phyloP scores from a whole-genome alignment of 1,140 invertebrate species.

The Batillaria attramentaria region DNA sequence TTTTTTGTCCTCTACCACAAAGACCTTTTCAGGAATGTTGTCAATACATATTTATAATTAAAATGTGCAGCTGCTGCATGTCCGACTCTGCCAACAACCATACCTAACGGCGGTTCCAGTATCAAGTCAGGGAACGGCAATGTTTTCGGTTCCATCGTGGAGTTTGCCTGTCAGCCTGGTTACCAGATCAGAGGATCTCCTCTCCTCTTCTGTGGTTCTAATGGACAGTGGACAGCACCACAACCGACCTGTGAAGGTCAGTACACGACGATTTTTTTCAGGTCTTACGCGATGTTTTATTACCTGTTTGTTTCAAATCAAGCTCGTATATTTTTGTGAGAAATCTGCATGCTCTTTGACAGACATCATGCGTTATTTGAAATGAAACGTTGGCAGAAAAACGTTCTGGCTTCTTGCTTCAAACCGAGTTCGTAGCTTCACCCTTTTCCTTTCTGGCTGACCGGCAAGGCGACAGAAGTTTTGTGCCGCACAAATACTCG shows the following conservation, averaged over 20 bases:
- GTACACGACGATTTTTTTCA: too few relatives aligned
- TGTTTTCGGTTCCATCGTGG: conserved; percentile 45
- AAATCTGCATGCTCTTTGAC: too few relatives aligned
- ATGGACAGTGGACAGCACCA: conserved; percentile 32
- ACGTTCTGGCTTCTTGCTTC: too few relatives aligned
- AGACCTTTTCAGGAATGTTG: not conserved
- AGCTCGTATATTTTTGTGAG: too few relatives aligned
- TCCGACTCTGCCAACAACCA: not conserved
- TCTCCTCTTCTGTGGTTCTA: conserved; percentile 50
- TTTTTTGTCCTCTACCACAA: not conserved
- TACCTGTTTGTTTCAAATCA: too few relatives aligned
- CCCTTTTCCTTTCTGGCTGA: too few relatives aligned
- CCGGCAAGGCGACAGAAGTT: too few relatives aligned
- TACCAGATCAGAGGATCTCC: conserved; percentile 53
- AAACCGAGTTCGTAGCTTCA: too few relatives aligned
- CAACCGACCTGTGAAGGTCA: conserved; percentile 43
- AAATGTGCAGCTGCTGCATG: conserved; percentile 50
- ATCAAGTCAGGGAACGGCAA: conserved; percentile 34
- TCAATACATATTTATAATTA: not conserved
- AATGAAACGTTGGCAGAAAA: too few relatives aligned
- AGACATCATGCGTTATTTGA: too few relatives aligned
- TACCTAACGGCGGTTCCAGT: conserved; percentile 29
- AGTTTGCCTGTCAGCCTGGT: conserved; percentile 51
- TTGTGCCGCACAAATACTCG: too few relatives aligned
- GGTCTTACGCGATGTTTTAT: too few relatives aligned